Evolutionary conservation across 2,797 vertebrate species (phyloP), one percentile per base, ranked within the genome.

Genomic region (Salarias fasciatus): DNA sequence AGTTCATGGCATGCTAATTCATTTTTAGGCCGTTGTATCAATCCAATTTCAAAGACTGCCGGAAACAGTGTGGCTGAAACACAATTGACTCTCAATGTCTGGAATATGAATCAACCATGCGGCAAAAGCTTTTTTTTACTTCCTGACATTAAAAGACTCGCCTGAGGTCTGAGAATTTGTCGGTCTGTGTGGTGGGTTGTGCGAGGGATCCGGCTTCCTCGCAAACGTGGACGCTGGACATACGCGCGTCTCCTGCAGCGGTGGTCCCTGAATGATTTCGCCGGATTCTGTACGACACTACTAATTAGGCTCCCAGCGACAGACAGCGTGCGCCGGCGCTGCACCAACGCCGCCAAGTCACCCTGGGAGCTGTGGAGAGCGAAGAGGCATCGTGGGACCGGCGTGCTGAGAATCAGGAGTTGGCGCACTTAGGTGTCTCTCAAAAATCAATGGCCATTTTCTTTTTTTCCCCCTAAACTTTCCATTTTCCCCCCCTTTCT

Each of bases 261-360:
- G 75, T 82, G 75, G 48, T 41, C 62, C 62, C 53, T 70, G 71
- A 50, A 67, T 75, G 62, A 72, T 73, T 71, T 81, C 80, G 73
- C 72, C 75, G 81, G 59, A 77, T 72, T 86, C 72, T 63, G 67
- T 31, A 12, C 52, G 79, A 76, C 84, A 66, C 61, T 51, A 53
- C 72, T 86, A 84, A 89, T 89, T 81, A 89, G 78, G 57, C 63
- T 79, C 69, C 69, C 57, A 66, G 76, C 40, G 54, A 75, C 75
- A 86, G 79, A 79, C 74, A 75, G 80, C 33, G 9, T 35, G 33
- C 33, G 9, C 33, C 9, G 33, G 33, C 6, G 33, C 33, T 9
- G 6, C 9, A 6, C 33, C 36, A 54, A n/a, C 30, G 2, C 9
- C 13, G 41, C 59, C 53, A 37, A 70, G 62, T 68, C 61, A 10